Percentiles rank a stretch among this genome's conserved stretches.
phyloP scores from a whole-genome alignment of 1,140 invertebrate species.

The Mercenaria mercenaria region DNA sequence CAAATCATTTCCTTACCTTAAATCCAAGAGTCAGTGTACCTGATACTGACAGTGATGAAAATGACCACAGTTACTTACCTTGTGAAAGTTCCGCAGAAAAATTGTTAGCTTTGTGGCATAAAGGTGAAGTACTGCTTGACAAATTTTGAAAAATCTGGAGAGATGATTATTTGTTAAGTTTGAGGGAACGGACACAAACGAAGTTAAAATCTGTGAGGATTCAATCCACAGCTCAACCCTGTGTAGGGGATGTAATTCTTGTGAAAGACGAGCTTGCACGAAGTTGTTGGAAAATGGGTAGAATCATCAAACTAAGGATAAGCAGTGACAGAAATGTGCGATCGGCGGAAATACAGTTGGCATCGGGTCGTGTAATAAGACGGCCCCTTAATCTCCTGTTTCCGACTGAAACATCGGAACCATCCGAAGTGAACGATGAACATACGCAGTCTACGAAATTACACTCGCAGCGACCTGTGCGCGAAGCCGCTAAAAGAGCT shows the following conservation, averaged over 20 bases:
- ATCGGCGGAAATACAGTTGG: background rate
- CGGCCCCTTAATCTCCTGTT: no score
- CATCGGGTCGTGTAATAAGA: background rate
- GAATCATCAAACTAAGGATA: no score
- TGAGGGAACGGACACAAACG: slow-evolving; percentile 22
- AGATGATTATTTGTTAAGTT: slow-evolving; percentile 19
- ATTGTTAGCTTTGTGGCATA: background rate
- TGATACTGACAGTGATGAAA: no score
- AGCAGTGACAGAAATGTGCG: slow-evolving; percentile 15
- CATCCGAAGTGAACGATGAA: slow-evolving; percentile 2
- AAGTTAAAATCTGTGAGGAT: no score
- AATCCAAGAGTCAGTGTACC: no score
- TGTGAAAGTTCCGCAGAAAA: background rate
- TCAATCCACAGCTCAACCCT: background rate
- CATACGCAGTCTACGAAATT: no score
- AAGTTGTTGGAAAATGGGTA: slow-evolving; percentile 11
- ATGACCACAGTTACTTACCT: background rate
- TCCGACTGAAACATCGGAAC: no score
- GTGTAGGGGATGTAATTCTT: background rate
- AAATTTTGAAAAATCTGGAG: no score
- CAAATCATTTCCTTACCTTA: slow-evolving; percentile 16
- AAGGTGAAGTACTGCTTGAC: background rate
- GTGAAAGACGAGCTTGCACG: background rate
- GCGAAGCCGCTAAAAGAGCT: no score
- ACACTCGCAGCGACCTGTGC: no score